Percentiles rank a stretch among this genome's conserved stretches.
These are phyloP conservation scores for Luperina nickerlii DNA, from an alignment of 2,888 invertebrate genomes.

Conservation along the genomic window DNA sequence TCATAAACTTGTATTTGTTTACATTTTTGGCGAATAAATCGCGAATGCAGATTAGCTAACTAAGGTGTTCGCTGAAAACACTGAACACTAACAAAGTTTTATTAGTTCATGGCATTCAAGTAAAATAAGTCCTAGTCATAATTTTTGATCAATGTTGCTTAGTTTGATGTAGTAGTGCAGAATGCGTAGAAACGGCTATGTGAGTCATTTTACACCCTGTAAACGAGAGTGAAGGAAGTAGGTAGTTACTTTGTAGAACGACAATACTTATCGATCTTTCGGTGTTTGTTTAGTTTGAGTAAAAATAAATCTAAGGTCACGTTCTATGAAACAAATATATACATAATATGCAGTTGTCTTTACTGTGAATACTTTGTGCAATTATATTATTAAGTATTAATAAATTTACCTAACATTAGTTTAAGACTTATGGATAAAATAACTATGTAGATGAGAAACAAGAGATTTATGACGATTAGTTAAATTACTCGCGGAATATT, in stretches of 20 bases:
- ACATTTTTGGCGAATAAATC: no score
- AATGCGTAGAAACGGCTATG: neutral
- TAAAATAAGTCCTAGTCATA: neutral
- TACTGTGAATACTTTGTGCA: conserved; percentile 9
- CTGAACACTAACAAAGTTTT: no score
- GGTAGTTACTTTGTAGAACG: conserved; percentile 12
- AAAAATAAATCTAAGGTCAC: neutral
- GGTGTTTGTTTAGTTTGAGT: neutral
- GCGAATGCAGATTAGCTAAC: no score
- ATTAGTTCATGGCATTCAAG: neutral
- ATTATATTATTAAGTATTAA: conserved; percentile 6
- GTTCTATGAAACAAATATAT: conserved; percentile 25
- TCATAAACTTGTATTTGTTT: no score
- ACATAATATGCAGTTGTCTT: conserved; percentile 28
- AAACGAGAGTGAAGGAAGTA: neutral
- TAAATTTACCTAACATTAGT: conserved; percentile 27
- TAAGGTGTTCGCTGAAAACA: neutral
- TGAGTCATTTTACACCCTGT: neutral
- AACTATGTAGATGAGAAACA: conserved; percentile 25
- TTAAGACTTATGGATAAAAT: conserved; percentile 12
- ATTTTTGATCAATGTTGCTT: no score
- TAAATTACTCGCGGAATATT: conserved; percentile 36
- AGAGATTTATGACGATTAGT: conserved; percentile 44
- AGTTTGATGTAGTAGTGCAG: neutral
- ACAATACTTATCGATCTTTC: conserved; percentile 46